phyloP scores from a whole-genome alignment of 1,140 invertebrate genomes.

The Hycleus cichorii region DNA sequence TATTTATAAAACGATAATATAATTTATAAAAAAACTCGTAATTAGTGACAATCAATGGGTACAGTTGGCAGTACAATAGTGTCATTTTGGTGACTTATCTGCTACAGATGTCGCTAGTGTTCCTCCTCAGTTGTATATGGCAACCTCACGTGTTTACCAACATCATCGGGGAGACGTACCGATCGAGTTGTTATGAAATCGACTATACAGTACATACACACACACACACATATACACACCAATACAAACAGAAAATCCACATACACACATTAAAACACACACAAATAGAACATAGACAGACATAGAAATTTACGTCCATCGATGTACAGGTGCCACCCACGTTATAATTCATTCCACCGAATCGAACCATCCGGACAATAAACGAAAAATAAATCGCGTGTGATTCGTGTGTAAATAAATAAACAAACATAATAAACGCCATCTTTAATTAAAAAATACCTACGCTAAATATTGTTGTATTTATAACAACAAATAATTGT shows the following conservation, averaged over 20 bases:
- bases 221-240: neutral
- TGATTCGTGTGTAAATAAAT: neutral
- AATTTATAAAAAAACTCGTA: too few relatives aligned
- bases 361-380: too few relatives aligned
- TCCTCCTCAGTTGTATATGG: neutral
- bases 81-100: too few relatives aligned
- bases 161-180: slow-evolving; percentile 23
- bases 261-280: too few relatives aligned
- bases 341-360: slow-evolving; percentile 14
- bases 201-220: slow-evolving; percentile 22
- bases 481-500: too few relatives aligned
- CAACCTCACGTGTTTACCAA: slow-evolving; percentile 37
- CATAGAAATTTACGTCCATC: neutral
- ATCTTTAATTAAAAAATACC: neutral
- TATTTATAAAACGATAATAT: too few relatives aligned
- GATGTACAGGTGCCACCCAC: slow-evolving; percentile 33
- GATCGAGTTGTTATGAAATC: slow-evolving; percentile 37
- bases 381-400: neutral
- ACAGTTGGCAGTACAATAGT: too few relatives aligned
- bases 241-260: neutral
- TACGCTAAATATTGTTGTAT: too few relatives aligned
- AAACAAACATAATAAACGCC: slow-evolving; percentile 2
- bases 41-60: too few relatives aligned
- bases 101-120: too few relatives aligned
- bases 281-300: too few relatives aligned